Conservation (phyloP, 2,888 invertebrate species). For the Marasmarcha lunaedactyla region DNA sequence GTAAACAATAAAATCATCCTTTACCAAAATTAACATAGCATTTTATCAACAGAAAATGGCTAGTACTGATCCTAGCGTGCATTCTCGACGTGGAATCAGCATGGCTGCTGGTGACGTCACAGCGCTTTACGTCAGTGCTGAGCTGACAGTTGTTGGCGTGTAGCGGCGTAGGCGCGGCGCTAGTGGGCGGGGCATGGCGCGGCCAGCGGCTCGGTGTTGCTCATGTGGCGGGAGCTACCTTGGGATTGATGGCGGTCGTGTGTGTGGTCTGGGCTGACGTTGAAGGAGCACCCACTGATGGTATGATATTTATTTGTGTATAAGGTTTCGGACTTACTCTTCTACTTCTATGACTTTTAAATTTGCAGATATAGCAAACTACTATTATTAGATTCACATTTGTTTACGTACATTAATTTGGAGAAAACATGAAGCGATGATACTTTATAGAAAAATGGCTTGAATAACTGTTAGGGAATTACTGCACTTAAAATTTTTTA, state of each 20-base stretch:
- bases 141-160: slow-evolving; percentile 85
- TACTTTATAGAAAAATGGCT: too few species aligned
- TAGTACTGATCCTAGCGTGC: slow-evolving; percentile 83
- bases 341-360: not conserved
- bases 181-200: slow-evolving; percentile 83
- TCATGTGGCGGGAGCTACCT: slow-evolving; percentile 82
- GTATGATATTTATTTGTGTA: slow-evolving; percentile 29
- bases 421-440: too few species aligned
- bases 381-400: too few species aligned
- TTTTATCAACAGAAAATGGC: slow-evolving; percentile 70
- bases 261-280: slow-evolving; percentile 88
- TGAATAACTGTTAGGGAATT: too few species aligned
- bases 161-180: slow-evolving; percentile 85
- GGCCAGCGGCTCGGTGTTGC: slow-evolving; percentile 80
- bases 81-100: slow-evolving; percentile 89
- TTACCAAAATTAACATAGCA: too few species aligned
- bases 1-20: too few species aligned
- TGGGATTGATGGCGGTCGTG: slow-evolving; percentile 85
- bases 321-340: not conserved
- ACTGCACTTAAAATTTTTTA: too few species aligned
- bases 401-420: too few species aligned
- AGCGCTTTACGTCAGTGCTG: slow-evolving; percentile 65
- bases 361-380: not conserved
- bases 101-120: slow-evolving; percentile 84
- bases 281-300: slow-evolving; percentile 75